Conservation (phyloP, 2,797 vertebrate genomes). For the Perodicticus potto region DNA sequence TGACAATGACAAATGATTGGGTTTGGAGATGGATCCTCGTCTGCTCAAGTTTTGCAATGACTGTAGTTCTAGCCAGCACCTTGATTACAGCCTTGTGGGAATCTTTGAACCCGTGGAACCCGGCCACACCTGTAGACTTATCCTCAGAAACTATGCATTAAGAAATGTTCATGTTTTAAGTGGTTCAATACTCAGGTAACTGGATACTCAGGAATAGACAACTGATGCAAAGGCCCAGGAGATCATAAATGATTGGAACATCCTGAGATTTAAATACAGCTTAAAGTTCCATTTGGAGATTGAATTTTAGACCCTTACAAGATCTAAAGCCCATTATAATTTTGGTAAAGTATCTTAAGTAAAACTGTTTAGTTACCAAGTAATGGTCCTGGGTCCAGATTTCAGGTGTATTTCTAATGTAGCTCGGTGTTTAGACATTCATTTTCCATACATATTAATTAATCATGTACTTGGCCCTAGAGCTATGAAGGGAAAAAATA, state of each 20-base stretch:
- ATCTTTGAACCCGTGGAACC: too few species aligned
- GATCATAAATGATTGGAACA: not conserved
- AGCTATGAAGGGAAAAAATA: not conserved
- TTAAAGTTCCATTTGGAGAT: not conserved
- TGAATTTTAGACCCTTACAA: not conserved
- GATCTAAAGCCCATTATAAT: not conserved
- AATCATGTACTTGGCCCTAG: not conserved
- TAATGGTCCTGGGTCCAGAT: not conserved
- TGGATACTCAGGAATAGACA: not conserved
- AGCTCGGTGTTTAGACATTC: not conserved
- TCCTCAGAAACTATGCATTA: not conserved
- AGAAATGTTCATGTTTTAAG: not conserved
- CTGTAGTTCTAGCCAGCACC: too few species aligned
- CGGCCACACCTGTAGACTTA: not conserved
- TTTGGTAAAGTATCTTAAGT: constrained; percentile 14
- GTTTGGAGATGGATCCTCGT: not conserved
- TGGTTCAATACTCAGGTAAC: not conserved
- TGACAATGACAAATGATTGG: not conserved
- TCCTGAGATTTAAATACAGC: not conserved
- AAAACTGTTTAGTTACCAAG: not conserved
- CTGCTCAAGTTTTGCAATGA: not conserved
- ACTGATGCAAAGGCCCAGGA: not conserved
- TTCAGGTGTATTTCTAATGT: not conserved
- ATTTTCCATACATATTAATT: constrained; percentile 35
- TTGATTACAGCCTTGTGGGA: not conserved